Percentiles rank a stretch among this genome's conserved stretches.
phyloP scores from a whole-genome alignment of 37 sponge, comb jelly and placozoan species.

The Hexactinellida sp. region DNA sequence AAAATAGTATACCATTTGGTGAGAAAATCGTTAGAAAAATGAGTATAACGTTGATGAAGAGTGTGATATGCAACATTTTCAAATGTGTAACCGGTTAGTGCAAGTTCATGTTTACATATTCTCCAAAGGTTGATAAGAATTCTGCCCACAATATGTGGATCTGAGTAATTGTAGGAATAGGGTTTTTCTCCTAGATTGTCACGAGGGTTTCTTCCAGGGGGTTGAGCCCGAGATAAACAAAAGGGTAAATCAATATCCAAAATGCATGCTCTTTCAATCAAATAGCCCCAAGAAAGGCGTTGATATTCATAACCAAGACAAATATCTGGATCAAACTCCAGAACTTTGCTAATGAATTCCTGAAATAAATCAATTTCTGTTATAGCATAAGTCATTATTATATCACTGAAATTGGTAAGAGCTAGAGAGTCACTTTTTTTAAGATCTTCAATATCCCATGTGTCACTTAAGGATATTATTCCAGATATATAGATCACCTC shows the following conservation, averaged over 20 bases:
- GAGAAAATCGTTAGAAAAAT: slow-evolving; percentile 44
- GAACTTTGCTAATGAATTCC: background rate
- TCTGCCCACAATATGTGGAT: slow-evolving; percentile 49
- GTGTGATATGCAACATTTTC: slow-evolving; percentile 79
- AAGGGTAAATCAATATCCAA: background rate
- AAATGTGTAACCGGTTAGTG: slow-evolving; percentile 65
- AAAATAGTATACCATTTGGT: slow-evolving; percentile 46
- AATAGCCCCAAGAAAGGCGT: slow-evolving; percentile 84
- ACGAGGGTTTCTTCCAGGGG: background rate
- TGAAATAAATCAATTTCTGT: background rate
- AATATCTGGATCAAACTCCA: slow-evolving; percentile 66
- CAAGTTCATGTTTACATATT: slow-evolving; percentile 55
- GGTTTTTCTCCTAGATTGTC: background rate
- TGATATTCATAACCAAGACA: slow-evolving; percentile 77
- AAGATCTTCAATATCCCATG: slow-evolving; percentile 1
- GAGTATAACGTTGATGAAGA: slow-evolving; percentile 62
- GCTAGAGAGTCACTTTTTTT: background rate
- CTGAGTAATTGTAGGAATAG: background rate
- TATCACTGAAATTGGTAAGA: background rate
- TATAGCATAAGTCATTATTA: background rate
- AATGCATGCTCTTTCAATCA: slow-evolving; percentile 50
- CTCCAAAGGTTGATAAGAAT: slow-evolving; percentile 80
- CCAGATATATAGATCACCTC: background rate
- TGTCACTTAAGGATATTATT: background rate
- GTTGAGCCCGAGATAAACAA: slow-evolving; percentile 9